Conservation (phyloP, 2,888 invertebrate species). For the Lampropteryx suffumata region DNA sequence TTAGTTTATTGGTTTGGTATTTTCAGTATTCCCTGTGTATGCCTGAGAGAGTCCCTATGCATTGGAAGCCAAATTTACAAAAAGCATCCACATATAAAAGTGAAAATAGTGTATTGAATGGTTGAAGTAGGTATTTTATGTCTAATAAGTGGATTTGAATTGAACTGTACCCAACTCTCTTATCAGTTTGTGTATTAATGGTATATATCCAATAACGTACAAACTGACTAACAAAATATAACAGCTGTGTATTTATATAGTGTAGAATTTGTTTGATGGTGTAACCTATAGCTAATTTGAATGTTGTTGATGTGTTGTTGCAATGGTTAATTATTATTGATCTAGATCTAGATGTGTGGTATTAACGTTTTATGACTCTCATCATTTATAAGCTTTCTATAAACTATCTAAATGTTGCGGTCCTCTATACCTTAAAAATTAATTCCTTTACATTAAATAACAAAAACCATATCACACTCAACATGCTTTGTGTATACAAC, state of each 20-base stretch:
- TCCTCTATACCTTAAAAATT: conserved; percentile 26
- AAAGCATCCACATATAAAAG: conserved; percentile 82
- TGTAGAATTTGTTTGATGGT: conserved; percentile 77
- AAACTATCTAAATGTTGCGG: conserved; percentile 39
- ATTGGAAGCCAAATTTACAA: conserved; percentile 82
- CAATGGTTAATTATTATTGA: conserved; percentile 58
- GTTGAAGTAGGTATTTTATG: conserved; percentile 71
- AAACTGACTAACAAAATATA: conserved; percentile 43
- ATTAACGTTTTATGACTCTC: conserved; percentile 44
- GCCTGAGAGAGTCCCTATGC: conserved; percentile 82
- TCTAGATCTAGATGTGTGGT: conserved; percentile 74
- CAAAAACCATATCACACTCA: conserved; percentile 10
- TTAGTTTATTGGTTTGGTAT: conserved; percentile 58
- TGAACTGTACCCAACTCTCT: conserved; percentile 31
- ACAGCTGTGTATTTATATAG: conserved; percentile 62
- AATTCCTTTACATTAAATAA: conserved; percentile 12
- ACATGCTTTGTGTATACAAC: conserved; percentile 39
- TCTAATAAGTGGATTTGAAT: conserved; percentile 48
- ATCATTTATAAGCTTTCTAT: conserved; percentile 46
- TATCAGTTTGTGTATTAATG: conserved; percentile 49
- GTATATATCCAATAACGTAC: conserved; percentile 45
- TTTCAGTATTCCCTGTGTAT: conserved; percentile 83
- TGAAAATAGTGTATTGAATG: conserved; percentile 83
- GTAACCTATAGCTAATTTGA: conserved; percentile 76
- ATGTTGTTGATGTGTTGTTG: conserved; percentile 80